These are phyloP conservation scores for Planococcus citri DNA, from an alignment of 1,140 invertebrate genomes.

Conservation along the genomic window DNA sequence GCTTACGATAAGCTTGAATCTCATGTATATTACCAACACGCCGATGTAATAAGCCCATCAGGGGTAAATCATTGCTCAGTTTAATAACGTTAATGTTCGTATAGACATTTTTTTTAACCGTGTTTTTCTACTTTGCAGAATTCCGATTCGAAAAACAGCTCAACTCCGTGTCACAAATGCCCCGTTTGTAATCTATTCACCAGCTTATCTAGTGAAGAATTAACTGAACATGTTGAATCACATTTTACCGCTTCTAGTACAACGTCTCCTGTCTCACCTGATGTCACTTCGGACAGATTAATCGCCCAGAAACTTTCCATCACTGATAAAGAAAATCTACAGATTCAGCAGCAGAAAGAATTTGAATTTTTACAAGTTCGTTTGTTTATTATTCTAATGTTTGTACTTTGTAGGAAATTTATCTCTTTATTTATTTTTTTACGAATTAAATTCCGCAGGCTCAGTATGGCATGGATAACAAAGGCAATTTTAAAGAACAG, in stretches of 20 bases:
- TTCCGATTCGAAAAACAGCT: background rate
- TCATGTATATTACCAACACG: slow-evolving; percentile 74
- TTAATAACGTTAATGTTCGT: too few species aligned
- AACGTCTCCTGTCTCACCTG: slow-evolving; percentile 38
- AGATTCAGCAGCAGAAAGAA: slow-evolving; percentile 59
- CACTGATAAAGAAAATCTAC: slow-evolving; percentile 53
- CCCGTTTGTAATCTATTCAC: slow-evolving; percentile 41
- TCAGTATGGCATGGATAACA: slow-evolving; percentile 80
- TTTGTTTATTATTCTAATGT: slow-evolving; percentile 9
- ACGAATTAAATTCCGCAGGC: slow-evolving; percentile 37
- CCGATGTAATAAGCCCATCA: slow-evolving; percentile 50
- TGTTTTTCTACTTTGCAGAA: too few species aligned
- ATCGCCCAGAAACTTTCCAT: slow-evolving; percentile 48
- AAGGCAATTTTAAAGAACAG: slow-evolving; percentile 65
- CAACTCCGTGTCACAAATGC: slow-evolving; percentile 30
- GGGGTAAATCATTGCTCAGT: too few species aligned
- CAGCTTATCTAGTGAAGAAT: slow-evolving; percentile 40
- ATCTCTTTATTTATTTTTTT: background rate
- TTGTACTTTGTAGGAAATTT: background rate
- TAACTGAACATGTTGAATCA: slow-evolving; percentile 54
- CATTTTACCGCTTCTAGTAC: slow-evolving; percentile 43
- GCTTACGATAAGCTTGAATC: slow-evolving; percentile 64
- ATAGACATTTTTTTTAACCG: background rate
- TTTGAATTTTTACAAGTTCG: slow-evolving; percentile 59
- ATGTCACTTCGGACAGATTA: slow-evolving; percentile 41